Evolutionary conservation across 2,888 invertebrate genomes (phyloP).

Genomic region (Pandemis cinnamomeana): DNA sequence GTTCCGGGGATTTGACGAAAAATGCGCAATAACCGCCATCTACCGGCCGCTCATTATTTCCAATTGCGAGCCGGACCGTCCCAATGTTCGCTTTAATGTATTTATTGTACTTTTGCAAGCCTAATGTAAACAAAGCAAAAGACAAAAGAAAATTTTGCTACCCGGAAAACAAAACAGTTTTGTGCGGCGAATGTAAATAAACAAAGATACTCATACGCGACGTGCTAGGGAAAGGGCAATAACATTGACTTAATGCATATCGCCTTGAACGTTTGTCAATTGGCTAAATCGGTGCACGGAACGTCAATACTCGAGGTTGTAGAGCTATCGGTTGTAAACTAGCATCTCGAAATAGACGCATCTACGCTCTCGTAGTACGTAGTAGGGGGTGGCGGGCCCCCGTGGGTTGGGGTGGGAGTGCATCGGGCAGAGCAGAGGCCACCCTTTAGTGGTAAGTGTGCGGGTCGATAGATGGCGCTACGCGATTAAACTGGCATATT

Average conservation of each 20-base stretch:
- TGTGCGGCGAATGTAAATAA: conserved; percentile 10
- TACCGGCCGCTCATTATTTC: conserved; percentile 31
- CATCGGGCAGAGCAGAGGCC: conserved; percentile 15
- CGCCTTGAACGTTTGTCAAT: conserved; percentile 42
- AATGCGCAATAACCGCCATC: conserved; percentile 37
- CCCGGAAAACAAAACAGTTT: background rate
- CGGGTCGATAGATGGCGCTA: conserved; percentile 73
- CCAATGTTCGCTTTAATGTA: conserved; percentile 2
- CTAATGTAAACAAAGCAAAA: background rate
- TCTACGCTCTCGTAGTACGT: conserved; percentile 60
- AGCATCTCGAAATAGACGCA: conserved; percentile 62
- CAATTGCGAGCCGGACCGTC: conserved; percentile 14
- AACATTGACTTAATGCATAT: conserved; percentile 4
- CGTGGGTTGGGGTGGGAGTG: conserved; percentile 47
- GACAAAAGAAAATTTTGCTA: background rate
- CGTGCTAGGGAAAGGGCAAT: background rate
- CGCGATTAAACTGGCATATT: conserved; percentile 73
- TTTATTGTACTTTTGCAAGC: conserved; percentile 1
- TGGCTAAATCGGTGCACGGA: conserved; percentile 60
- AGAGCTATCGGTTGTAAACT: conserved; percentile 59
- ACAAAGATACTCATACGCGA: background rate
- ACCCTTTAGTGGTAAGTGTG: conserved; percentile 48
- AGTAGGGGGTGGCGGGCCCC: conserved; percentile 58
- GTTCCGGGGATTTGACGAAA: conserved; percentile 45
- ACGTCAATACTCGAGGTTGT: conserved; percentile 53